These are phyloP conservation scores for Saccostrea echinata DNA, from an alignment of 1,140 invertebrate genomes.

Conservation along the genomic window DNA sequence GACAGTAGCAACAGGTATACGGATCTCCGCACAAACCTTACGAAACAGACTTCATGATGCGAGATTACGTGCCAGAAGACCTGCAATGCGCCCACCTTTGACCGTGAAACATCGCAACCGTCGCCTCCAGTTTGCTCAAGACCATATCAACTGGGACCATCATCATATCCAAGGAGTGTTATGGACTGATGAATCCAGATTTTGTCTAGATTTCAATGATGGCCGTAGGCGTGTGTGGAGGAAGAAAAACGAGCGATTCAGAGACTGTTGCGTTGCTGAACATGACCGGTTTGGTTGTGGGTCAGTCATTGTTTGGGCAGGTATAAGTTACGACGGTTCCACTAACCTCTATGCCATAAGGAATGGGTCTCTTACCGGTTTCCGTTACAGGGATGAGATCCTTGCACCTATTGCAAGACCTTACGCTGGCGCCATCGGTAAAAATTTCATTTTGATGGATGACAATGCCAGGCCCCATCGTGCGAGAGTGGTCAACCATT, in stretches of 20 bases:
- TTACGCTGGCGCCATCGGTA: too few species aligned
- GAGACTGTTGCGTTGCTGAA: not conserved
- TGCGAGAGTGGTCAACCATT: too few species aligned
- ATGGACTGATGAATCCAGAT: slow-evolving; percentile 50
- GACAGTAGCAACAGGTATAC: too few species aligned
- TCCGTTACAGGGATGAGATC: slow-evolving; percentile 47
- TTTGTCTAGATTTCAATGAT: slow-evolving; percentile 50
- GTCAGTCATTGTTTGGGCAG: too few species aligned
- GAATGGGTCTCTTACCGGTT: slow-evolving; percentile 44
- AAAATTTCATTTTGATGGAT: too few species aligned
- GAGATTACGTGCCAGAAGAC: not conserved
- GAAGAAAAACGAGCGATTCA: too few species aligned
- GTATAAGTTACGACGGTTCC: too few species aligned
- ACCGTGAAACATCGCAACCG: not conserved
- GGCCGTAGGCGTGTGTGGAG: slow-evolving; percentile 40
- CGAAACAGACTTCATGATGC: slow-evolving; percentile 18
- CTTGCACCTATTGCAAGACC: slow-evolving; percentile 35
- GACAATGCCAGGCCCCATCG: too few species aligned
- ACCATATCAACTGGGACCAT: slow-evolving; percentile 12
- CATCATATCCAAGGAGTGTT: slow-evolving; percentile 16
- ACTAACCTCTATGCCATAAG: too few species aligned
- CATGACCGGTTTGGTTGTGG: too few species aligned
- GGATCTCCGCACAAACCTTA: too few species aligned
- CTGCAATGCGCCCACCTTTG: too few species aligned
- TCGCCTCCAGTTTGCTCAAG: slow-evolving; percentile 21